A percentile compares a stretch with the other conserved stretches of the same genome.
These are phyloP conservation scores for Hyalella azteca DNA, from an alignment of 2,888 invertebrate genomes.

Conservation along the genomic window DNA sequence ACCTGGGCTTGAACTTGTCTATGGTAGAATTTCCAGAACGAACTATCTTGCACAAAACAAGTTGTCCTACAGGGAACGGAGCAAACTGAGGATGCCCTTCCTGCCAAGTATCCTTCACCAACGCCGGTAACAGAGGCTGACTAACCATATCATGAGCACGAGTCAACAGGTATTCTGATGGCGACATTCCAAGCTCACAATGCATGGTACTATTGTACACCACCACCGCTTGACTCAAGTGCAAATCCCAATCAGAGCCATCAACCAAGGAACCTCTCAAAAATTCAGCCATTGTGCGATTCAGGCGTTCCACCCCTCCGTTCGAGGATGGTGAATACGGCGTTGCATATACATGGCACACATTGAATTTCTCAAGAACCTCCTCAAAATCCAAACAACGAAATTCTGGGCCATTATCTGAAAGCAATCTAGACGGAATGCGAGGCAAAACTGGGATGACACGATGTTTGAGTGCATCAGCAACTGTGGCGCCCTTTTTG, in stretches of 20 bases:
- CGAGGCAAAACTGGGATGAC: background rate
- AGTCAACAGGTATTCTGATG: no score
- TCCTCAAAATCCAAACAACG: background rate
- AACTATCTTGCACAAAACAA: no score
- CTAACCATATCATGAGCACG: background rate
- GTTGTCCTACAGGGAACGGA: no score
- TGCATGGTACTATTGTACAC: conserved; percentile 33
- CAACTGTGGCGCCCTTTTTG: background rate
- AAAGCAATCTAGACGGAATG: background rate
- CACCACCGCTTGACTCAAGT: background rate
- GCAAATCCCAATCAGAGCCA: conserved; percentile 12
- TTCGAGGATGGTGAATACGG: background rate
- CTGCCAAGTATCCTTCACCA: no score
- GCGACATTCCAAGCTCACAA: no score
- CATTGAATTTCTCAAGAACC: background rate
- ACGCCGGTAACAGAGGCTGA: no score
- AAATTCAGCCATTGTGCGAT: conserved; percentile 6
- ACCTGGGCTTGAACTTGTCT: background rate
- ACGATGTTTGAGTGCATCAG: background rate
- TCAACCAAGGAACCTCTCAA: no score
- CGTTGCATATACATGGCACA: background rate
- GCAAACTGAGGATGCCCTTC: no score
- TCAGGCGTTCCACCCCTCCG: conserved; percentile 28
- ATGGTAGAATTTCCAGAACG: background rate
- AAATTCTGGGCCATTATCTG: background rate